phyloP scores from a whole-genome alignment of 2,113 vertebrate genomes.

The Sceloporus undulatus region DNA sequence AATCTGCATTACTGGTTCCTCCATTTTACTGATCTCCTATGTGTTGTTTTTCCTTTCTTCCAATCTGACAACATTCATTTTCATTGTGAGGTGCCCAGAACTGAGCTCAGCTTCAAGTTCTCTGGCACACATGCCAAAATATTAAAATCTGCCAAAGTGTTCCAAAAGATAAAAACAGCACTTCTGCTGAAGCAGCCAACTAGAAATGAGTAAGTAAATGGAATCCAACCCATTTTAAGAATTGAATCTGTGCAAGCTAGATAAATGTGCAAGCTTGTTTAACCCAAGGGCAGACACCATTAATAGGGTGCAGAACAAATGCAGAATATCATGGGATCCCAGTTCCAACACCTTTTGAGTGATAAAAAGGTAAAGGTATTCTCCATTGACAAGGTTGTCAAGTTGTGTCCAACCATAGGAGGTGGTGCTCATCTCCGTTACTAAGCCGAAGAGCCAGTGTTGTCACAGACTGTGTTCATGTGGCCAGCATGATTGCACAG shows the following conservation, averaged over 20 bases:
- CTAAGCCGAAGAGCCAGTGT: no score
- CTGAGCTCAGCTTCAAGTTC: fast-evolving
- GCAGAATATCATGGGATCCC: not conserved
- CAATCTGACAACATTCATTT: not conserved
- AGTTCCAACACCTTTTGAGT: not conserved
- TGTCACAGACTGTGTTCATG: no score
- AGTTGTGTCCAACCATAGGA: no score
- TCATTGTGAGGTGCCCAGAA: constrained; percentile 7
- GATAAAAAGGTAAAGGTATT: no score
- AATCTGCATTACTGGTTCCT: not conserved
- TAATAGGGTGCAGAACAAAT: not conserved
- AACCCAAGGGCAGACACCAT: not conserved
- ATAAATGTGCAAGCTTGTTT: constrained; percentile 5
- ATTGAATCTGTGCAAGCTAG: not conserved
- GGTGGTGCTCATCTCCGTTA: no score
- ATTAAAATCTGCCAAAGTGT: constrained; percentile 21
- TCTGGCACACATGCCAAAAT: not conserved
- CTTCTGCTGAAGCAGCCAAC: not conserved
- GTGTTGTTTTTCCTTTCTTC: constrained; percentile 8
- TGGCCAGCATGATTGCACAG: no score
- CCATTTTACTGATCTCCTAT: constrained; percentile 23
- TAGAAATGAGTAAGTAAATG: not conserved
- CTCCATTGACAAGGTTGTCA: no score
- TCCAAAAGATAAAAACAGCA: constrained; percentile 40
- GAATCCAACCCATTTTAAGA: constrained; percentile 3